Percentiles rank a stretch among this genome's conserved stretches.
Conservation (phyloP, 2,888 invertebrate species). For the Volucella inflata region DNA sequence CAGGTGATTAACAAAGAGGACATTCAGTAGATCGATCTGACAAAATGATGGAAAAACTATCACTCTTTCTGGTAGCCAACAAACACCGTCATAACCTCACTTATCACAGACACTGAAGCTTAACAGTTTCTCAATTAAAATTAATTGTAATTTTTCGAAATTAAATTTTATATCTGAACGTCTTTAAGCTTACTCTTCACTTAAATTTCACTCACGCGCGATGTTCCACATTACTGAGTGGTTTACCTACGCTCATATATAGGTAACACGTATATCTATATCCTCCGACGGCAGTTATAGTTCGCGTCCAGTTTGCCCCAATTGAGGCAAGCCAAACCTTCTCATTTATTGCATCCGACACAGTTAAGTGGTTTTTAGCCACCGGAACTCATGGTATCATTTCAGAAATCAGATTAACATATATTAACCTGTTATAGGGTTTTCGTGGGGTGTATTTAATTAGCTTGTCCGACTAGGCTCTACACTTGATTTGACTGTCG, state of each 20-base stretch:
- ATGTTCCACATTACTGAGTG: constrained; percentile 48
- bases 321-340: constrained; percentile 24
- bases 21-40: too few species aligned
- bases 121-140: too few species aligned
- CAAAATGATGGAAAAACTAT: too few species aligned
- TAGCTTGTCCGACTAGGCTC: constrained; percentile 1
- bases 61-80: too few species aligned
- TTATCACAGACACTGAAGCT: too few species aligned
- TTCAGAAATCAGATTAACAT: constrained; percentile 41
- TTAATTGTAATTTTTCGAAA: background rate
- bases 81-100: too few species aligned
- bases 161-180: constrained; percentile 4
- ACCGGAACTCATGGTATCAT: constrained; percentile 49
- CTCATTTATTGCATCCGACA: constrained; percentile 40
- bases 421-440: constrained; percentile 37
- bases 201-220: constrained; percentile 43
- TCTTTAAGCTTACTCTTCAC: background rate
- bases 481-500: background rate
- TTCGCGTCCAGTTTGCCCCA: constrained; percentile 6
- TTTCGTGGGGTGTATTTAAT: constrained; percentile 13
- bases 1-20: too few species aligned
- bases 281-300: constrained; percentile 7
- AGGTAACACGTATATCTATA: background rate
- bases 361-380: constrained; percentile 55
- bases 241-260: constrained; percentile 31